Evolutionary conservation across 2,113 vertebrate genomes (phyloP), one percentile per base, ranked within the genome.

Genomic region (Callaeas wilsoni): DNA sequence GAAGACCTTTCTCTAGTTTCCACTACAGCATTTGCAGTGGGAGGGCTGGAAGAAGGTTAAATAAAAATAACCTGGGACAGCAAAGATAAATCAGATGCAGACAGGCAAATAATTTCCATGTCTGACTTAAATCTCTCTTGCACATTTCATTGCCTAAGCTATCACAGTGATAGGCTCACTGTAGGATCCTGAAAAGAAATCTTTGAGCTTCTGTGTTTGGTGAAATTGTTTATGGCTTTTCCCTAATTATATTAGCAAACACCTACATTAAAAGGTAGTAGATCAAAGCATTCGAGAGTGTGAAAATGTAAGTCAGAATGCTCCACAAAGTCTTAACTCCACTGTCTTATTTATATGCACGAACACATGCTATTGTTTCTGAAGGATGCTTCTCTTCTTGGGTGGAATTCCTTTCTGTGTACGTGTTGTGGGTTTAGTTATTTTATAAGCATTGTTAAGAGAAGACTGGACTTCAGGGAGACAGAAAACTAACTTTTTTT

Each of bases 191-290:
- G 4, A 32, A 82, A 46, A 91, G 42, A 78, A 81, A 91, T 76
- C 78, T 93, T 91, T 93, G 90, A 85, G 92, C 69, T 71, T 55
- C 77, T 78, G 11, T 75, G 49, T 85, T 84, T 82, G 19, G 65
- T 91, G 60, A 93, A 93, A 82, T 75, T 89, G 65, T 94, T 96
- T 95, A 74, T 92, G 59, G 26, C 14, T 92, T 92, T 90, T 33
- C 70, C 50, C 90, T 94, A 93, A 96, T 95, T 93, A 87, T 90
- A 88, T 94, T 87, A 95, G 71, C 18, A 77, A 93, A 87, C 63
- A 83, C 26, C 84, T 88, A 83, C 75, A 69, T 93, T 93, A 93
- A 93, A 93, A 94, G 70, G 50, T 85, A 76, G 37, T 53, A 95
- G 92, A 96, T 95, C 85, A 96, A 97, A 96, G 85, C 84, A 83